Evolutionary conservation across 2,113 vertebrate genomes (phyloP).

Genomic region (Zosterops japonicus): DNA sequence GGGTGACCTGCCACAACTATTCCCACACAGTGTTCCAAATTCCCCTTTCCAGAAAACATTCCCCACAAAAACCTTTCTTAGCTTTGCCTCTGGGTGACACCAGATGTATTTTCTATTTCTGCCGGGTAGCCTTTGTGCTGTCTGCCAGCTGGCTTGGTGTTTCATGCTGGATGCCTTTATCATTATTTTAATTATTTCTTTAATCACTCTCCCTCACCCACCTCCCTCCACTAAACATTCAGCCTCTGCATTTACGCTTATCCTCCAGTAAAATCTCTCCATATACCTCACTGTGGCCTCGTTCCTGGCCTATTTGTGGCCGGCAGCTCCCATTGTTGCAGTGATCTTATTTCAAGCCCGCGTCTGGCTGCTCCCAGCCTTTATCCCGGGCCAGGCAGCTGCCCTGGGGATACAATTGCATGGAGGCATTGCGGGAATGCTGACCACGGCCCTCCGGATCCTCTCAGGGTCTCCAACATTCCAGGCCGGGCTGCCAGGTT

Average conservation of each 20-base stretch:
- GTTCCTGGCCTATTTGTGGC: not conserved
- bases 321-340: constrained; percentile 16
- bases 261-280: not conserved
- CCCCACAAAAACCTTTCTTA: not conserved
- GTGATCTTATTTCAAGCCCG: not conserved
- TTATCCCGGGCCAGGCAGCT: not conserved
- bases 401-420: not conserved
- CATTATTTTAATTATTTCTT: not conserved
- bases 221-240: not conserved
- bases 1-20: not conserved
- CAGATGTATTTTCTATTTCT: not conserved
- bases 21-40: not conserved
- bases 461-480: not conserved
- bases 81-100: constrained; percentile 6
- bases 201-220: not conserved
- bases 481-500: not conserved
- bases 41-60: not conserved
- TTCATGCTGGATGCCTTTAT: not conserved
- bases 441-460: rapidly evolving
- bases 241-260: not conserved
- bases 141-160: not conserved
- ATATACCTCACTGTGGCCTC: not conserved
- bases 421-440: not conserved
- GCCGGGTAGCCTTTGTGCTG: not conserved
- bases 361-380: not conserved